phyloP scores from a whole-genome alignment of 1,140 invertebrate species.

The Aradophagus sp. region DNA sequence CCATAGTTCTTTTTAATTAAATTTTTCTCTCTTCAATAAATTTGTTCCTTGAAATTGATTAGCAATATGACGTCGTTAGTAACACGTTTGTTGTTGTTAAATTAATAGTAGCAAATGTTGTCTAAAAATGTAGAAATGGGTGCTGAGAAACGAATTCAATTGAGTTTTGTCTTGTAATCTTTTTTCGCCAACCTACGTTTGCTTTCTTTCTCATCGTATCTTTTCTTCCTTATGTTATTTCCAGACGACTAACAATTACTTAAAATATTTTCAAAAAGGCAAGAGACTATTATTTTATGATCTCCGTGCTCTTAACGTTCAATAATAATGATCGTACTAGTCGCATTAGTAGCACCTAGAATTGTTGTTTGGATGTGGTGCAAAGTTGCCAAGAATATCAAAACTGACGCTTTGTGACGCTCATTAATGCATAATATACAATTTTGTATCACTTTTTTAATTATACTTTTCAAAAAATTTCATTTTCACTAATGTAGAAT shows the following conservation, averaged over 20 bases:
- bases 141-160: slow-evolving; percentile 17
- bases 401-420: background rate
- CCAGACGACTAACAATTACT: slow-evolving; percentile 33
- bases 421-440: slow-evolving; percentile 1
- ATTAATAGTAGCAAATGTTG: slow-evolving; percentile 33
- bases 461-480: no score
- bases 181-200: slow-evolving; percentile 15
- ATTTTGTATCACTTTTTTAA: slow-evolving; percentile 3
- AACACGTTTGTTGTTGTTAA: slow-evolving; percentile 30
- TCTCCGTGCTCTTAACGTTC: slow-evolving; percentile 22
- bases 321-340: slow-evolving; percentile 25
- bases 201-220: slow-evolving; percentile 5
- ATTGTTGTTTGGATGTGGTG: slow-evolving; percentile 13
- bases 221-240: slow-evolving; percentile 14
- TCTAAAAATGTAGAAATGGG: slow-evolving; percentile 30
- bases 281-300: slow-evolving; percentile 18
- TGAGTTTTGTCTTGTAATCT: slow-evolving; percentile 15
- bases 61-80: slow-evolving; percentile 31
- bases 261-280: slow-evolving; percentile 43
- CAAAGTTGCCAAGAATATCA: background rate
- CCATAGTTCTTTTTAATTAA: slow-evolving; percentile 49
- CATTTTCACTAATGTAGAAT: no score
- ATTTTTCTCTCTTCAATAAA: slow-evolving; percentile 18
- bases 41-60: slow-evolving; percentile 34
- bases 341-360: slow-evolving; percentile 30